A percentile compares a stretch with the other conserved stretches of the same genome.
These are phyloP conservation scores for Ruditapes philippinarum DNA, from an alignment of 1,140 invertebrate genomes.

Conservation along the genomic window DNA sequence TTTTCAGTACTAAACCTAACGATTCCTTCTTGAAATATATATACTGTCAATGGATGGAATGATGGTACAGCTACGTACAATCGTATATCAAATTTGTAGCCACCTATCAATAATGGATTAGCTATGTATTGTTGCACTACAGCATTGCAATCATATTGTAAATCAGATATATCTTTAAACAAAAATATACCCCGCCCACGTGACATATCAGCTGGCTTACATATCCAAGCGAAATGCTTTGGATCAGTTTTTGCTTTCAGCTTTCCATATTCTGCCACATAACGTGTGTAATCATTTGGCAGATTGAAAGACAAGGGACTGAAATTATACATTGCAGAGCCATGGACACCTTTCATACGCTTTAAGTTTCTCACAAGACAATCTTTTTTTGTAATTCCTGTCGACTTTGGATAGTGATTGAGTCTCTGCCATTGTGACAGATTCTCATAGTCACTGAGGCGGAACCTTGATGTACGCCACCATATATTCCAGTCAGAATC, in stretches of 20 bases:
- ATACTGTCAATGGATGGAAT: slow-evolving; percentile 85
- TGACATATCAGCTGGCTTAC: slow-evolving; percentile 94
- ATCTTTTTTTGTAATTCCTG: slow-evolving; percentile 94
- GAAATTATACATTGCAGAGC: slow-evolving; percentile 92
- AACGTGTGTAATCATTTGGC: slow-evolving; percentile 94
- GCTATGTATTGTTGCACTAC: slow-evolving; percentile 93
- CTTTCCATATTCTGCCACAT: slow-evolving; percentile 92
- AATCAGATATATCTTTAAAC: slow-evolving; percentile 89
- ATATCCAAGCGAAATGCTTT: slow-evolving; percentile 90
- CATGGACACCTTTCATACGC: slow-evolving; percentile 94
- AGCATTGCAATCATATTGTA: slow-evolving; percentile 83
- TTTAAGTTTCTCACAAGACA: slow-evolving; percentile 92
- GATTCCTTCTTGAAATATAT: slow-evolving; percentile 85
- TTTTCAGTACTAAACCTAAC: slow-evolving; percentile 94
- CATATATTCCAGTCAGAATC: slow-evolving; percentile 94
- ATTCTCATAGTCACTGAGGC: slow-evolving; percentile 90
- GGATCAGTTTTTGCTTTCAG: slow-evolving; percentile 71
- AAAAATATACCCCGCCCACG: slow-evolving; percentile 94
- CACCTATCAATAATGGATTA: slow-evolving; percentile 89
- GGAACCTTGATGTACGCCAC: slow-evolving; percentile 92
- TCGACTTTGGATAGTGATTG: slow-evolving; percentile 94
- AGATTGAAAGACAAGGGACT: slow-evolving; percentile 94
- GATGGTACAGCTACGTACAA: slow-evolving; percentile 87
- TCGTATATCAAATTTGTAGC: slow-evolving; percentile 88
- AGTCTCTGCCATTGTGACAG: slow-evolving; percentile 93